phyloP scores from a whole-genome alignment of 2,113 vertebrate species.

The Narcine bancroftii region DNA sequence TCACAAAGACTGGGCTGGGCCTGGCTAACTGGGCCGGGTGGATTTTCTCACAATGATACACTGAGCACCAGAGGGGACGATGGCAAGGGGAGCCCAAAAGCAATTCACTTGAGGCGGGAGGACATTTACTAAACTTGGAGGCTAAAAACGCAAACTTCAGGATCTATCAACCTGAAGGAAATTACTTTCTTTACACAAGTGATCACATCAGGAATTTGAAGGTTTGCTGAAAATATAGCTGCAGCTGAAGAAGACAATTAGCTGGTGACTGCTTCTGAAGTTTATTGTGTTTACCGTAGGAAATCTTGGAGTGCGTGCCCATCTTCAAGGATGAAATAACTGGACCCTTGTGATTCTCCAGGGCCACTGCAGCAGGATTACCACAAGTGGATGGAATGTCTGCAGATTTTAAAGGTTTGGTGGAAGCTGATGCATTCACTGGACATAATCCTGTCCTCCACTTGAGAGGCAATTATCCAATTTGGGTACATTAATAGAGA shows the following conservation, averaged over 20 bases:
- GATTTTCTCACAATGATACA: neutral
- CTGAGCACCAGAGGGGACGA: neutral
- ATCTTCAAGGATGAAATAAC: no score
- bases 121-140: neutral
- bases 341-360: no score
- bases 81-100: no score
- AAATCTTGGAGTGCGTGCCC: neutral
- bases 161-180: neutral
- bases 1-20: neutral
- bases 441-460: neutral
- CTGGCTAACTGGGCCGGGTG: neutral
- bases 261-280: neutral
- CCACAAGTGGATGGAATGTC: neutral
- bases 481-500: neutral
- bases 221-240: neutral
- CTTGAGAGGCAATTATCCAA: neutral
- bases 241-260: neutral
- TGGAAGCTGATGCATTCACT: no score
- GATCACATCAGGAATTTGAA: neutral
- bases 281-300: neutral
- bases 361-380: neutral
- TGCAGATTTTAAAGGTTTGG: neutral
- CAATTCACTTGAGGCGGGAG: no score
- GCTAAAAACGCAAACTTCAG: neutral
- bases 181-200: neutral